Evolutionary conservation across 2,113 vertebrate genomes (phyloP), one percentile per base, ranked within the genome.

Genomic region (Tragelaphus scriptus): DNA sequence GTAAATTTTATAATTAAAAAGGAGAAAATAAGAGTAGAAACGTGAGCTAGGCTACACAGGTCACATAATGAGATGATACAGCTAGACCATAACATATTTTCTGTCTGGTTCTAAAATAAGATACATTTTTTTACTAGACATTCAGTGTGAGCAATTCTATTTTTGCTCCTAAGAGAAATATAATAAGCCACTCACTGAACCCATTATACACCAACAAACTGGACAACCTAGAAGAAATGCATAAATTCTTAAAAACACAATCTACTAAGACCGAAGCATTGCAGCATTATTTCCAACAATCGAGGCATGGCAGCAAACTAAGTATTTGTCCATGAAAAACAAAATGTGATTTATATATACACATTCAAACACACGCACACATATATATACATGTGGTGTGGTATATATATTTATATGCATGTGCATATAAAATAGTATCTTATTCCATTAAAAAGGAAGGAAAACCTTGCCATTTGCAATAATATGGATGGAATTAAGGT

Each of bases 111-210:
- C 65, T 89, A 89, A 49, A 77, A n/a, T 0, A 85, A 68, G 15
- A 85, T 21, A 75, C 7, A 71, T 44, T 56, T 56, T 56, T 40
- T 87, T 61, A 63, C 23, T 56, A 65, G 51, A 40, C 26, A 85
- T 71, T 61, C 51, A 59, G 15, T 32, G 14, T 0, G 28, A 63
- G 25, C 1, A 93, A 86, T 7, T 47, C 7, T 55, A 13, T 81
- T 44, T 32, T 40, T 15, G 81, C 23, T 40, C 16, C 16, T 44
- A 0, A 0, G 6, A 21, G 81, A 97, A 88, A 82, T 2, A 25
- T 21, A 36, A 40, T 44, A n/a, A 93, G 5, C 3, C 2, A 96
- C 99, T 99, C 98, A 63, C 10, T 63, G 44, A 61, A 91, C 47
- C 59, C 49, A 14, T 36, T 53, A 91, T 21, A 81, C 0, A 1